Percentiles rank a stretch among this genome's conserved stretches.
Conservation (phyloP, 2,797 vertebrate species). For the Alectoris magna region DNA sequence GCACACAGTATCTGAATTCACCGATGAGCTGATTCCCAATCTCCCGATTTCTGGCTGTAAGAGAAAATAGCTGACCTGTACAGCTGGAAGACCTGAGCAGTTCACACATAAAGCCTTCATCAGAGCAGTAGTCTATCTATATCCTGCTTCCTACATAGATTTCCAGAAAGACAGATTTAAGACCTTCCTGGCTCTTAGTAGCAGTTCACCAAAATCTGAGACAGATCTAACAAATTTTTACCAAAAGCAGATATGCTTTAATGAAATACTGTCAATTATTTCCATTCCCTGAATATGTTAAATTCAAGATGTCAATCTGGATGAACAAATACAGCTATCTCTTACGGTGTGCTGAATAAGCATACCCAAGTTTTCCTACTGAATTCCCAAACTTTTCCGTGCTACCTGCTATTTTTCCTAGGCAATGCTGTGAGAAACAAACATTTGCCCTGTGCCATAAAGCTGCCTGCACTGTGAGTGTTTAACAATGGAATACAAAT, state of each 20-base stretch:
- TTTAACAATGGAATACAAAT: background rate
- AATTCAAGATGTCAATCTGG: background rate
- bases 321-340: background rate
- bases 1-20: background rate
- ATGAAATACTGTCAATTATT: background rate
- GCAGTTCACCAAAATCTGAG: background rate
- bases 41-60: background rate
- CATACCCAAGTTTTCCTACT: background rate
- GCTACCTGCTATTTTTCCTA: background rate
- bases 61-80: background rate
- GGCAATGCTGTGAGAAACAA: background rate
- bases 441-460: background rate
- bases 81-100: accelerated
- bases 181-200: background rate
- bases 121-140: background rate
- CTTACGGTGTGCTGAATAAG: background rate
- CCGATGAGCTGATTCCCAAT: background rate
- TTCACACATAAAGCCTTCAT: background rate
- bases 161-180: background rate
- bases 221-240: background rate
- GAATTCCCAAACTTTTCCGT: background rate
- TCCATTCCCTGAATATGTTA: background rate
- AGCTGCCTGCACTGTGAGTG: background rate
- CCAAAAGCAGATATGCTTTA: background rate
- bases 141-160: background rate